These are phyloP conservation scores for Platyscapa corneri DNA, from an alignment of 1,140 invertebrate species.

Conservation along the genomic window DNA sequence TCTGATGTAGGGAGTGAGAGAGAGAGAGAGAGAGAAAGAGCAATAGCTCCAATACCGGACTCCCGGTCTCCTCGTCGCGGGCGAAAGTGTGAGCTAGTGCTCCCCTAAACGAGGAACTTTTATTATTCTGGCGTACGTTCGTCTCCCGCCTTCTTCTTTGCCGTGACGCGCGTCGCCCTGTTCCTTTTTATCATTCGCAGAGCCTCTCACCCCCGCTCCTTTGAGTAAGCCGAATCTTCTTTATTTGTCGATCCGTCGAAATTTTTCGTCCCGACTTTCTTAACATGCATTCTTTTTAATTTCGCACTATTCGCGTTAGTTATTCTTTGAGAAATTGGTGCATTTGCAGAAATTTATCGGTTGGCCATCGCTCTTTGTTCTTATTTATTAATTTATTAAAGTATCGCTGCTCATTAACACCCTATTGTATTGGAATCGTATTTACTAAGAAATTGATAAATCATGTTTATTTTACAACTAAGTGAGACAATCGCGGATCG, in stretches of 20 bases:
- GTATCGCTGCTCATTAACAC: not conserved
- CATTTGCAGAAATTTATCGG: slow-evolving; percentile 14
- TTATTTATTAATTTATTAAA: no score
- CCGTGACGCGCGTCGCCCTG: not conserved
- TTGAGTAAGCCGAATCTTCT: slow-evolving; percentile 30
- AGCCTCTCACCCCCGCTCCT: not conserved
- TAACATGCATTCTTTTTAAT: not conserved
- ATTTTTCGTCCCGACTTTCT: not conserved
- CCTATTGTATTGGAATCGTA: not conserved
- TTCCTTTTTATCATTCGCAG: slow-evolving; percentile 11
- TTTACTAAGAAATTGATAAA: not conserved
- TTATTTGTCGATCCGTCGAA: not conserved
- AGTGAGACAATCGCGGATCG: not conserved
- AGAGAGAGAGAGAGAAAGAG: not conserved
- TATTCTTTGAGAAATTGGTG: slow-evolving; percentile 34
- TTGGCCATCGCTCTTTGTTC: not conserved
- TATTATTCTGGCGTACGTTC: slow-evolving; percentile 19
- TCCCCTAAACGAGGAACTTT: slow-evolving; percentile 25
- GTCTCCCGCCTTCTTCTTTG: not conserved
- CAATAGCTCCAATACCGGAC: not conserved
- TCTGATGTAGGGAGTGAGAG: not conserved
- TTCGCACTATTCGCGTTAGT: not conserved
- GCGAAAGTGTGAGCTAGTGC: slow-evolving; percentile 10
- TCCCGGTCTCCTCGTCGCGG: not conserved
- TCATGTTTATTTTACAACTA: not conserved